These are phyloP conservation scores for Mesorhabditis spiculigera DNA, from an alignment of 2,888 invertebrate species.

Conservation along the genomic window DNA sequence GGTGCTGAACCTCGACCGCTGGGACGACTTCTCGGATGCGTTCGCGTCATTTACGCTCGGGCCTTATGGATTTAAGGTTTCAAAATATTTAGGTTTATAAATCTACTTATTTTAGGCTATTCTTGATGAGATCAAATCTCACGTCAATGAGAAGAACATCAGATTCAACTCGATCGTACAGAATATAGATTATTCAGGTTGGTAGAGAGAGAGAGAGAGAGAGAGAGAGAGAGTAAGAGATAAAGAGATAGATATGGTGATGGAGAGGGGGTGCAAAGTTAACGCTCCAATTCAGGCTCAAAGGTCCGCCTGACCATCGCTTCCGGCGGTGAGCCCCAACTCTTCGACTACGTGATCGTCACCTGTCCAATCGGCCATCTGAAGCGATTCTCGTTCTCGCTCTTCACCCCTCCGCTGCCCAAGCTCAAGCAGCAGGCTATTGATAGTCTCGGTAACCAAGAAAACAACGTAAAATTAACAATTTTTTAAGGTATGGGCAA, in stretches of 20 bases:
- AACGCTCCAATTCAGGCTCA: neutral
- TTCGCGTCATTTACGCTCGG: neutral
- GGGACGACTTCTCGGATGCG: constrained; percentile 30
- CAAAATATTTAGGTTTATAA: neutral
- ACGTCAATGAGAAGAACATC: constrained; percentile 17
- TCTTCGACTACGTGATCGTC: constrained; percentile 40
- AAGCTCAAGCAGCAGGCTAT: constrained; percentile 30
- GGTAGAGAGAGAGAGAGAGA: neutral
- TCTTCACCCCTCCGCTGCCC: constrained; percentile 39
- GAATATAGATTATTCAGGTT: constrained; percentile 22
- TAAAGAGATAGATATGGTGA: too few species aligned
- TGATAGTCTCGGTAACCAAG: constrained; percentile 25
- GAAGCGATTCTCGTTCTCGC: constrained; percentile 21
- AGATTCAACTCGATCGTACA: neutral
- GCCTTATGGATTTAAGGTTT: neutral
- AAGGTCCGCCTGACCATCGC: neutral
- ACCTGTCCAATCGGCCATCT: constrained; percentile 43
- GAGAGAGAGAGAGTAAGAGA: neutral
- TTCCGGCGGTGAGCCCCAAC: constrained; percentile 5
- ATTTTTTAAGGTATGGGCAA: constrained; percentile 32
- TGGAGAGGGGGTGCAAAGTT: neutral
- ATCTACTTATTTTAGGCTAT: constrained; percentile 18
- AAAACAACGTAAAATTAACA: constrained; percentile 8
- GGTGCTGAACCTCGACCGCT: constrained; percentile 30
- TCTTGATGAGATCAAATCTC: constrained; percentile 24